Evolutionary conservation across 2,888 invertebrate genomes (phyloP), one percentile per base, ranked within the genome.

Genomic region (Xestia xanthographa): DNA sequence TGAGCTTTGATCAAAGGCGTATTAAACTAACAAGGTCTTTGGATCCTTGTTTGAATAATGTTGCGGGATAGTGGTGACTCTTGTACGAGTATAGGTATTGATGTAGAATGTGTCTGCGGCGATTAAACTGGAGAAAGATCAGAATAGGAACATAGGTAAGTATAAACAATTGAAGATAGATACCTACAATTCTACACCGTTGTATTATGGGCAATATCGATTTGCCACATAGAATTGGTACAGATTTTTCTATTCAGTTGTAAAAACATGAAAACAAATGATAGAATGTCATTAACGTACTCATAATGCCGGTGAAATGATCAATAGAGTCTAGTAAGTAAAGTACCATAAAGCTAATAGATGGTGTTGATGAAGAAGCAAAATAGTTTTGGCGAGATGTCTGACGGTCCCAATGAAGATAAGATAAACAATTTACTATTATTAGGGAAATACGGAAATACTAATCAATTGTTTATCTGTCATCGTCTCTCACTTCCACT

Each of bases 1-100:
- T 75, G 63, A 71, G 63, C 65, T 63, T 68, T 77, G 86, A 85
- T 86, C 87, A 82, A 79, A 85, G 79, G 86, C 34, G 38, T 82
- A 60, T 69, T 72, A 72, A 85, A 82, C 73, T 74, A 72, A 82
- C 86, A 77, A 72, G 71, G 38, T 74, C 72, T 53, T 67, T 70
- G 75, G 43, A 79, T 80, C 56, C 71, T 63, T 82, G 83, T 78
- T 72, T 72, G 68, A 50, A 62, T 77, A 56, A 84, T 74, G 67
- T 58, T 72, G 17, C 58, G 50, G 53, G 60, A 43, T 41, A 17
- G n/a, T 38, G 62, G n/a, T 65, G 66, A 29, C n/a, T 71, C 53
- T 53, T 41, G 34, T 34, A n/a, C n/a, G n/a, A n/a, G n/a, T n/a
- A n/a, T n/a, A 26, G 56, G 4, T 65, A 38, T 66, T n/a, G 38